These are phyloP conservation scores for Epinephelus coioides DNA, from an alignment of 2,797 vertebrate genomes.

Conservation along the genomic window DNA sequence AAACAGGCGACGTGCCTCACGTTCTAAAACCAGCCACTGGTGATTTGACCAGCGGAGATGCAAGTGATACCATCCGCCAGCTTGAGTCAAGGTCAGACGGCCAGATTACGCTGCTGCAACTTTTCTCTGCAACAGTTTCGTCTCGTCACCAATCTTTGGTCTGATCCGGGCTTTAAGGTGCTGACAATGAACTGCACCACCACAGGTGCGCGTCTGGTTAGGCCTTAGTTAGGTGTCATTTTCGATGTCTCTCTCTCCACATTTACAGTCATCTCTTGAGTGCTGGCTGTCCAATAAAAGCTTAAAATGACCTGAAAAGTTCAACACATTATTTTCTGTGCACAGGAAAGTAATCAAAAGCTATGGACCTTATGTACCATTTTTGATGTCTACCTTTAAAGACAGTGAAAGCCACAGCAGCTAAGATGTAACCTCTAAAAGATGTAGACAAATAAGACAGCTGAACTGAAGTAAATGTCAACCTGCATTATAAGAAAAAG, in stretches of 20 bases:
- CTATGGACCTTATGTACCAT: neutral
- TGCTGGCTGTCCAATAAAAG: neutral
- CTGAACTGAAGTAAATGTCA: conserved; percentile 8
- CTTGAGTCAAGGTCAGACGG: too few relatives aligned
- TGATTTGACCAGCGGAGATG: too few relatives aligned
- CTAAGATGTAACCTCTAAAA: neutral
- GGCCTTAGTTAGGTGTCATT: neutral
- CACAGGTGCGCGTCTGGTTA: neutral
- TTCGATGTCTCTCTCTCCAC: neutral
- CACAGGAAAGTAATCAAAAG: neutral
- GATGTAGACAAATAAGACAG: neutral
- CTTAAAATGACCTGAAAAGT: neutral
- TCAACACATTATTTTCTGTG: neutral
- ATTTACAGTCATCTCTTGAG: neutral
- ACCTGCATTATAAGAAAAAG: conserved; percentile 11
- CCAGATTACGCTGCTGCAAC: too few relatives aligned
- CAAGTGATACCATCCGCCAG: too few relatives aligned
- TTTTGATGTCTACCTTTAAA: neutral
- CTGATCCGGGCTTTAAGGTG: too few relatives aligned
- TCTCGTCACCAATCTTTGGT: too few relatives aligned
- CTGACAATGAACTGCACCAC: neutral
- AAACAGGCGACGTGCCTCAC: too few relatives aligned
- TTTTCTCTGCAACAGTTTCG: too few relatives aligned
- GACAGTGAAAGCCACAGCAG: neutral
- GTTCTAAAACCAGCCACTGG: too few relatives aligned